Evolutionary conservation across 2,888 invertebrate species (phyloP), one percentile per base, ranked within the genome.

Genomic region (Clitarchus hookeri): DNA sequence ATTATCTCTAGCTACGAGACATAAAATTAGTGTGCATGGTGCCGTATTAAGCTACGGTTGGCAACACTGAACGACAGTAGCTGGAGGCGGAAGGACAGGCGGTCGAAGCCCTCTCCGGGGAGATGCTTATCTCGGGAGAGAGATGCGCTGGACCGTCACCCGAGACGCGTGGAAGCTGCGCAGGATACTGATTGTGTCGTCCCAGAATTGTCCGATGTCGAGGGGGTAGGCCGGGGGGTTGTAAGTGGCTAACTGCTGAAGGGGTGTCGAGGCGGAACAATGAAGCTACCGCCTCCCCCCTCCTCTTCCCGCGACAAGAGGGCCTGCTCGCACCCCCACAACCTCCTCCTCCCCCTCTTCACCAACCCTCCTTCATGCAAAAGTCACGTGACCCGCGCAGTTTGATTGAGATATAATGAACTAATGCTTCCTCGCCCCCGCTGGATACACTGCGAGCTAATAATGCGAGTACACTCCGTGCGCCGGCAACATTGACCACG

Each of bases 351-450:
- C 48, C 2, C 48, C 16, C 48, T 1, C 8, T 36, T 36, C 4
- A 3, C 36, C 36, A 36, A 48, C 48, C 11, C 12, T 16, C 11
- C 48, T 48, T 77, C 86, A 79, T 84, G 86, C 44, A 78, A 44
- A 48, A 86, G 86, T 84, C 84, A 48, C 86, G 86, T 86, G 86
- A 84, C 84, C 84, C 44, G 12, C 80, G 53, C 53, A 23, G 85
- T 36, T 86, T 87, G 87, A 87, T 87, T 87, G 87, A 84, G 87
- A 86, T 85, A 87, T 87, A 87, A 87, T 87, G 87, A 87, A 87
- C 53, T 85, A 85, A 85, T 85, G 80, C 82, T 82, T 85, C 53
- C 85, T 82, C 82, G 65, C 82, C 19, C 26, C 8, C 36, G 26
- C 27, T 11, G 79, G 27, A 26, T 26, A 26, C 25, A 27, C 44